phyloP scores from a whole-genome alignment of 1,140 invertebrate species.

The Pseudachorutes palmiensis region DNA sequence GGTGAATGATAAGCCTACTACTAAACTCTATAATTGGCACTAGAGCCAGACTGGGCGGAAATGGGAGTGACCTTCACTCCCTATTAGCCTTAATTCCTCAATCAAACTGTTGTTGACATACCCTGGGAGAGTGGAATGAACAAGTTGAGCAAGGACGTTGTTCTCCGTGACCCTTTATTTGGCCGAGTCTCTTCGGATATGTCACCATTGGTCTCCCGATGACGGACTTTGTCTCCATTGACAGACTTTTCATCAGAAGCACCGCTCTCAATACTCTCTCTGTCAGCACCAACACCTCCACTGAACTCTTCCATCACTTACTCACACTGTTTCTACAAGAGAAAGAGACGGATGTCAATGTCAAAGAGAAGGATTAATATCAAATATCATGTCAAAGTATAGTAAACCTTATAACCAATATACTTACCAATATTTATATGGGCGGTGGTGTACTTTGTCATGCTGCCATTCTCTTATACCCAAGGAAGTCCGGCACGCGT shows the following conservation, averaged over 20 bases:
- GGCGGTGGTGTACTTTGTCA: no score
- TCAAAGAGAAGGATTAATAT: no score
- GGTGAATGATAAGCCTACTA: not conserved
- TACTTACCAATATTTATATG: no score
- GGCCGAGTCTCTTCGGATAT: constrained; percentile 28
- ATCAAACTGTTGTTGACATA: constrained; percentile 46
- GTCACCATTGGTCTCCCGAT: constrained; percentile 33
- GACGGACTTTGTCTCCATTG: constrained; percentile 23
- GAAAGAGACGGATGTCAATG: no score
- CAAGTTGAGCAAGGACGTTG: constrained; percentile 85
- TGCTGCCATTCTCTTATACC: no score
- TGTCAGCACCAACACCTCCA: constrained; percentile 7
- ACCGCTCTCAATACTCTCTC: constrained; percentile 11
- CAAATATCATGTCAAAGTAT: no score
- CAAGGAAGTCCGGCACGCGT: no score
- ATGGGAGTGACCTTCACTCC: not conserved
- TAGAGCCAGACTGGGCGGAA: not conserved
- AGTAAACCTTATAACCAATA: no score
- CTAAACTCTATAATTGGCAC: no score
- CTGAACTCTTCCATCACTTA: constrained; percentile 18
- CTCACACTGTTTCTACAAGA: not conserved
- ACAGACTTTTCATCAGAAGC: constrained; percentile 24
- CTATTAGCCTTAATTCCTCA: not conserved
- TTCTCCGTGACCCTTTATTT: constrained; percentile 73
- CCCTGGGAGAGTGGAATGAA: constrained; percentile 90